Evolutionary conservation across 2,113 vertebrate species (phyloP).

Genomic region (Oenanthe oenanthe): DNA sequence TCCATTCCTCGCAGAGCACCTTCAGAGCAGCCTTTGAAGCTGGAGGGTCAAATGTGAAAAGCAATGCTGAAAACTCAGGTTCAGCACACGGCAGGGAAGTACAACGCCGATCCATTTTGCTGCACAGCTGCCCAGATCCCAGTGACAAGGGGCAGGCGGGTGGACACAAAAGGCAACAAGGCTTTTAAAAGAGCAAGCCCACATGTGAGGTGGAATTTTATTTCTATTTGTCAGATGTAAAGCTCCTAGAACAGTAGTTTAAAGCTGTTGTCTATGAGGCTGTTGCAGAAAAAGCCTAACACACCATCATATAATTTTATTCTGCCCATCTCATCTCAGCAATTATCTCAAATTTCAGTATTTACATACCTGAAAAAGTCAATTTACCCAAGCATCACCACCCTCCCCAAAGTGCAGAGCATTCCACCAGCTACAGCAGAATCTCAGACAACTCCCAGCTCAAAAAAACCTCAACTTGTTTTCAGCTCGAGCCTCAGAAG

Average conservation of each 20-base stretch:
- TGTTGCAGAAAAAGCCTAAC: background rate
- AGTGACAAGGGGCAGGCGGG: background rate
- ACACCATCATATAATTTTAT: background rate
- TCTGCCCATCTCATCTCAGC: background rate
- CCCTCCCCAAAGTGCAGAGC: background rate
- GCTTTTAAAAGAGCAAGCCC: background rate
- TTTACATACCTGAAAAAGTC: constrained; percentile 24
- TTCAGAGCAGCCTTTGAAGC: constrained; percentile 7
- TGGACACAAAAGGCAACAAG: background rate
- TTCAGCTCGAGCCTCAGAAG: background rate
- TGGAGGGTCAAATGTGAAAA: constrained; percentile 13
- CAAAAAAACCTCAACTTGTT: background rate
- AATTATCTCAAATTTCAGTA: constrained; percentile 7
- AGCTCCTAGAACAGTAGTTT: background rate
- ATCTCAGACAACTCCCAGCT: background rate
- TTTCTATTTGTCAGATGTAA: background rate
- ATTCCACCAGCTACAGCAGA: background rate
- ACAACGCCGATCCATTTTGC: background rate
- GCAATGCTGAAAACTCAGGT: background rate
- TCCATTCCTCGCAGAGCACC: background rate
- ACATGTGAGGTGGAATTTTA: background rate
- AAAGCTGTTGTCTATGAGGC: background rate
- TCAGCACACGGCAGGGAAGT: background rate
- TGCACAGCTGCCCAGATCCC: background rate
- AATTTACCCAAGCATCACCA: background rate